phyloP scores from a whole-genome alignment of 2,797 vertebrate genomes.

The Phataginus tetradactyla region DNA sequence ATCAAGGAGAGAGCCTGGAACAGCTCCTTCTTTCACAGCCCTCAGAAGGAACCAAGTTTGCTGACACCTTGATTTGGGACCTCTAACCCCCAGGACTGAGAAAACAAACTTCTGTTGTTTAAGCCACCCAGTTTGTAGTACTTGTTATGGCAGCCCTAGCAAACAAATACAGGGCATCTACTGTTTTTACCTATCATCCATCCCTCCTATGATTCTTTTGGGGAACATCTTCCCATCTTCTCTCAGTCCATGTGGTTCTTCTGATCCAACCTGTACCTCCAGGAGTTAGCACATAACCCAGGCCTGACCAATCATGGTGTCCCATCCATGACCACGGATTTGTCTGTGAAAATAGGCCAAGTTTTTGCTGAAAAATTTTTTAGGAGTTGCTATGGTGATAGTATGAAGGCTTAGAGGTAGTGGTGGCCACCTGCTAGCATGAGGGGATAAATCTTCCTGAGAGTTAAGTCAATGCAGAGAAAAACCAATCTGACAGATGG shows the following conservation, averaged over 20 bases:
- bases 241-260: not conserved
- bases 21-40: not conserved
- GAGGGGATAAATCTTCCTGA: not conserved
- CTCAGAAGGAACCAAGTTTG: not conserved
- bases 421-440: not conserved
- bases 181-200: not conserved
- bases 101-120: not conserved
- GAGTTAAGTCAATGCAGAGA: not conserved
- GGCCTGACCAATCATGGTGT: not conserved
- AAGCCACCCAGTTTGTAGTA: not conserved
- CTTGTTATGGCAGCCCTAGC: not conserved
- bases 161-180: not conserved
- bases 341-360: not conserved
- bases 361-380: not conserved
- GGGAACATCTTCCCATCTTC: not conserved
- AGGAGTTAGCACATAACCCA: not conserved
- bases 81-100: not conserved
- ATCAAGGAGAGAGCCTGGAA: not conserved
- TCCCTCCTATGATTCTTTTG: not conserved
- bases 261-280: not conserved
- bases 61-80: not conserved
- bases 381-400: not conserved
- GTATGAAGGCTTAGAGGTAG: not conserved
- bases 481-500: not conserved
- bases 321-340: not conserved